These are phyloP conservation scores for Zaprionus obscuricornis DNA, from an alignment of 2,888 invertebrate species.

Conservation along the genomic window DNA sequence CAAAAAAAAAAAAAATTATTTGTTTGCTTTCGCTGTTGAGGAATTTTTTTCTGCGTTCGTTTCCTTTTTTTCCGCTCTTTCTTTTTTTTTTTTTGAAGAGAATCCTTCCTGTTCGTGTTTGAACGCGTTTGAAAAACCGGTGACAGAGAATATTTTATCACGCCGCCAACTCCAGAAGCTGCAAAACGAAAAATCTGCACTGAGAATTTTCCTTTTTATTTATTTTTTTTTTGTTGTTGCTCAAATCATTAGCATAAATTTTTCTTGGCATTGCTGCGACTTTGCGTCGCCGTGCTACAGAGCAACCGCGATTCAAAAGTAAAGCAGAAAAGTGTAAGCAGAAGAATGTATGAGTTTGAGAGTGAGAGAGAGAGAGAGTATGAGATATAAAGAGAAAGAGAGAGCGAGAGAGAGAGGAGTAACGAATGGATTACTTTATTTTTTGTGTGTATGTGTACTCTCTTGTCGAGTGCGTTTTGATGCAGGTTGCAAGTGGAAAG, in stretches of 20 bases:
- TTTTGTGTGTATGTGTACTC: too few relatives aligned
- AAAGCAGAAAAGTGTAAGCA: neutral
- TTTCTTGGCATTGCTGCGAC: conserved; percentile 50
- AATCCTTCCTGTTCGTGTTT: conserved; percentile 19
- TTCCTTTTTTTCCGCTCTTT: conserved; percentile 3
- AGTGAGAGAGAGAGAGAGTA: too few relatives aligned
- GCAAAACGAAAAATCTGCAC: conserved; percentile 40
- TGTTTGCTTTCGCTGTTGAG: conserved; percentile 29
- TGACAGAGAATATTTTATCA: conserved; percentile 59
- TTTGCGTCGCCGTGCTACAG: conserved; percentile 43
- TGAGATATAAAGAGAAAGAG: too few relatives aligned
- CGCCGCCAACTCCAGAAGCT: conserved; percentile 49
- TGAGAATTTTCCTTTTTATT: conserved; percentile 31
- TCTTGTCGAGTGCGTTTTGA: neutral
- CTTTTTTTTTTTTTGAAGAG: neutral
- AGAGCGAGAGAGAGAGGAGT: neutral
- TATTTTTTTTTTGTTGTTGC: conserved; percentile 33
- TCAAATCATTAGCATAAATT: conserved; percentile 46
- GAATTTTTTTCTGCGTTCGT: neutral
- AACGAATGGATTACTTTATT: conserved; percentile 16
- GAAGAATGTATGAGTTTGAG: too few relatives aligned
- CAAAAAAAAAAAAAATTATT: conserved; percentile 16
- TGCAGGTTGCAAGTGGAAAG: conserved; percentile 36
- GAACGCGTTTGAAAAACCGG: conserved; percentile 39
- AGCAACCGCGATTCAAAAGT: neutral